A percentile compares a stretch with the other conserved stretches of the same genome.
Conservation (phyloP, 2,888 invertebrate species). For the Asteroscopus sphinx region DNA sequence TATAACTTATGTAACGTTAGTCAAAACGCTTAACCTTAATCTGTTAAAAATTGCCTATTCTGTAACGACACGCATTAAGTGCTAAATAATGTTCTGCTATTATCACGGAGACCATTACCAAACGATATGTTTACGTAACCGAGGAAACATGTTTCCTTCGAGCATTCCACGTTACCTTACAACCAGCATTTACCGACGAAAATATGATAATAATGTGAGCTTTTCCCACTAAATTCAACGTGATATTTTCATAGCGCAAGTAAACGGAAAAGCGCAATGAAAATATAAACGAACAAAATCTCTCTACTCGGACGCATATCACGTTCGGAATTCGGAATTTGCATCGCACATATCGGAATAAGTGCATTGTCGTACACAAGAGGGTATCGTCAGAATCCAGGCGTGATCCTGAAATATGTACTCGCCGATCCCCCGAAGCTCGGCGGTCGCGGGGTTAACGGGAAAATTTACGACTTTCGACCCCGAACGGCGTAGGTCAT, state of each 20-base stretch:
- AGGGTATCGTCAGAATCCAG: slow-evolving; percentile 62
- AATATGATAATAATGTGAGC: background rate
- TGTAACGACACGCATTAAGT: slow-evolving; percentile 50
- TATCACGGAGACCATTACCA: slow-evolving; percentile 48
- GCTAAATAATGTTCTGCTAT: slow-evolving; percentile 51
- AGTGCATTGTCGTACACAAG: slow-evolving; percentile 65
- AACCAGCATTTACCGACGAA: background rate
- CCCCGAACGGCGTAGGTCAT: slow-evolving; percentile 63
- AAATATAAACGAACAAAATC: slow-evolving; percentile 52
- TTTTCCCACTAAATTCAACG: background rate
- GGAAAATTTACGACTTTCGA: slow-evolving; percentile 73
- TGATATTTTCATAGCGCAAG: slow-evolving; percentile 3
- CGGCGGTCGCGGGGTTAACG: slow-evolving; percentile 67
- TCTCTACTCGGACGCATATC: slow-evolving; percentile 57
- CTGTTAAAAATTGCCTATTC: slow-evolving; percentile 53
- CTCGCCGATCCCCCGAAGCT: slow-evolving; percentile 59
- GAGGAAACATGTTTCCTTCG: slow-evolving; percentile 57
- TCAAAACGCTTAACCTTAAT: slow-evolving; percentile 53
- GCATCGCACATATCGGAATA: slow-evolving; percentile 60
- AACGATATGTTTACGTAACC: slow-evolving; percentile 41
- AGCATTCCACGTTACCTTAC: slow-evolving; percentile 14
- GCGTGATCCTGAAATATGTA: slow-evolving; percentile 77
- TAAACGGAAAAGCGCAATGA: slow-evolving; percentile 30
- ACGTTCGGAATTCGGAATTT: slow-evolving; percentile 61
- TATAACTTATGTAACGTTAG: slow-evolving; percentile 17